Evolutionary conservation across 2,797 vertebrate genomes (phyloP).

Genomic region (Sphaeramia orbicularis): DNA sequence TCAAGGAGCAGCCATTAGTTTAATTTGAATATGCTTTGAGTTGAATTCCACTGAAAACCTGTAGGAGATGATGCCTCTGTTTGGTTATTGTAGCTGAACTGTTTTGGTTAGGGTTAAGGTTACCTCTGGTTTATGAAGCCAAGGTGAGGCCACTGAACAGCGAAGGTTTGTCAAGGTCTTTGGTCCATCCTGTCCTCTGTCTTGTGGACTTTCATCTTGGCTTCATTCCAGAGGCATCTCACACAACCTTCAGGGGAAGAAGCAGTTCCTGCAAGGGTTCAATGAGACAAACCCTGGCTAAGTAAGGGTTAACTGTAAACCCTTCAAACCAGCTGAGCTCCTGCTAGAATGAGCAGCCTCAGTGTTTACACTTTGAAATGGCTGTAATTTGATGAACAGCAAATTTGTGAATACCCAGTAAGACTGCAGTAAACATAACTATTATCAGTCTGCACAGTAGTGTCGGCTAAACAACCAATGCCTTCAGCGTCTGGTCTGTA

Average conservation of each 20-base stretch:
- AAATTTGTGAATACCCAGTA: constrained; percentile 77
- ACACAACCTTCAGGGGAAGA: constrained; percentile 82
- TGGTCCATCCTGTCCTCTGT: constrained; percentile 54
- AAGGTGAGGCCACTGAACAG: constrained; percentile 53
- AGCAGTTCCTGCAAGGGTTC: background rate
- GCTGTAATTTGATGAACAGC: constrained; percentile 75
- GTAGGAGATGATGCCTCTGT: too few species aligned
- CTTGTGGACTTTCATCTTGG: constrained; percentile 66
- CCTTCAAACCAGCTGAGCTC: constrained; percentile 72
- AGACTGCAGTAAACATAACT: constrained; percentile 73
- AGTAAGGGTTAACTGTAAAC: too few species aligned
- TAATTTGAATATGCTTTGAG: too few species aligned
- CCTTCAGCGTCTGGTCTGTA: too few species aligned
- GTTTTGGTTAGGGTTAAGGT: too few species aligned
- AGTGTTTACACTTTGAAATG: constrained; percentile 80
- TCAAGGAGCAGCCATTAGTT: too few species aligned
- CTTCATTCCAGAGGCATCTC: constrained; percentile 75
- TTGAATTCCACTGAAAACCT: too few species aligned
- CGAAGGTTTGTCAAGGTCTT: constrained; percentile 47
- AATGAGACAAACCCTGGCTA: constrained; percentile 76
- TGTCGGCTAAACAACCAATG: constrained; percentile 42
- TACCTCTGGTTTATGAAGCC: too few species aligned
- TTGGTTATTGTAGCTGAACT: too few species aligned
- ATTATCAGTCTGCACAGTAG: constrained; percentile 21
- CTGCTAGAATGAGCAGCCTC: constrained; percentile 80